Evolutionary conservation across 2,888 invertebrate species (phyloP).

Genomic region (Pristionchus maxplancki): DNA sequence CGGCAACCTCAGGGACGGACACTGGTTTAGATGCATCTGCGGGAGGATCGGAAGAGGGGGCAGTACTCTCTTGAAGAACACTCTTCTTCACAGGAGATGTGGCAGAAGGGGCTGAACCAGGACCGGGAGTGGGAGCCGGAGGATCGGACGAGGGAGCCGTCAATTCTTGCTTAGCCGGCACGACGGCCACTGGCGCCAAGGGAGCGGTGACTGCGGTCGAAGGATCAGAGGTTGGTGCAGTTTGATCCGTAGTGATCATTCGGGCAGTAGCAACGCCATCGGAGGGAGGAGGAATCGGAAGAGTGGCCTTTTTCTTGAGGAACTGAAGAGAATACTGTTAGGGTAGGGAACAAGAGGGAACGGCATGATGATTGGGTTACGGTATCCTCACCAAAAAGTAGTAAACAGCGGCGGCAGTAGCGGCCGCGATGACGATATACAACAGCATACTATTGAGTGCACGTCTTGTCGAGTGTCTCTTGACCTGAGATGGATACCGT

Average conservation of each 20-base stretch:
- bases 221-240: not conserved
- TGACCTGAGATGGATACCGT: not conserved
- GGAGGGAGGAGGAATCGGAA: not conserved
- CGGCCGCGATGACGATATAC: slow-evolving; percentile 25
- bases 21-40: not conserved
- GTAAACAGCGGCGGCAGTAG: slow-evolving; percentile 26
- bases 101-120: not conserved
- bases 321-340: not conserved
- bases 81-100: slow-evolving; percentile 10
- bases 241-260: not conserved
- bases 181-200: not conserved
- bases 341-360: not conserved
- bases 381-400: slow-evolving; percentile 34
- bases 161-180: not conserved
- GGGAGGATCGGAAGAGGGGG: slow-evolving; percentile 33
- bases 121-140: not conserved
- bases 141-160: slow-evolving; percentile 29
- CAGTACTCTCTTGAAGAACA: slow-evolving; percentile 40
- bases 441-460: slow-evolving; percentile 6
- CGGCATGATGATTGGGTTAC: not conserved
- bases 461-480: not conserved
- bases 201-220: not conserved
- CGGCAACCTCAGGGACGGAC: slow-evolving; percentile 33
- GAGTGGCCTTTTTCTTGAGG: slow-evolving; percentile 15
- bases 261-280: not conserved